Conservation (phyloP, 2,797 vertebrate genomes). For the Paramormyrops hopkinsi region DNA sequence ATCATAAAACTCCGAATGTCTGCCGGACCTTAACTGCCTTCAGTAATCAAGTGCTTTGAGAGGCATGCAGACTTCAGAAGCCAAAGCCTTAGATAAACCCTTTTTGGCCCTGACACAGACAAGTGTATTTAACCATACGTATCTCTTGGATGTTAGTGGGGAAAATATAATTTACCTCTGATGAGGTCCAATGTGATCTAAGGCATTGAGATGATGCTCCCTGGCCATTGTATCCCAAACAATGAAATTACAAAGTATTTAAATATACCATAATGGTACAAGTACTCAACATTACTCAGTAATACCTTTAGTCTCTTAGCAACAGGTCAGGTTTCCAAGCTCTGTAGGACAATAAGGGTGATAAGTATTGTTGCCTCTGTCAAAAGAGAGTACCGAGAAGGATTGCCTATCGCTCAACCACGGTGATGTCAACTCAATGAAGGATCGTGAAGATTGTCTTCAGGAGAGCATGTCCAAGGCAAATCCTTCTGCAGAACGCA, state of each 20-base stretch:
- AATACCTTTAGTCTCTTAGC: background rate
- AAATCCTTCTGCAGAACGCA: background rate
- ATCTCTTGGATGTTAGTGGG: background rate
- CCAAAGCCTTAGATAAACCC: background rate
- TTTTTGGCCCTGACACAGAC: background rate
- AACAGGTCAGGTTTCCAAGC: slow-evolving; percentile 12
- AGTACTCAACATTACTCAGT: background rate
- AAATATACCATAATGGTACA: background rate
- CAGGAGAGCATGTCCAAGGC: background rate
- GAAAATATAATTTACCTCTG: background rate
- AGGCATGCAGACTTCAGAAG: background rate
- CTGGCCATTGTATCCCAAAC: background rate
- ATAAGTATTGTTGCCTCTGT: background rate
- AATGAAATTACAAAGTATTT: background rate
- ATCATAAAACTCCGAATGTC: slow-evolving; percentile 11
- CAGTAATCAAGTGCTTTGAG: slow-evolving; percentile 1
- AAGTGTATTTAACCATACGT: background rate
- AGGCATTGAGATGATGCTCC: background rate
- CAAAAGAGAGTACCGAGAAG: background rate
- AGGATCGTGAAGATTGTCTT: background rate
- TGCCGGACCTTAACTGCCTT: background rate
- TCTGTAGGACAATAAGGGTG: background rate
- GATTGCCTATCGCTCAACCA: background rate
- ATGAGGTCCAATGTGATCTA: background rate
- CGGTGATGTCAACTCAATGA: background rate